phyloP scores from a whole-genome alignment of 2,888 invertebrate genomes.

The Cephus spinipes region DNA sequence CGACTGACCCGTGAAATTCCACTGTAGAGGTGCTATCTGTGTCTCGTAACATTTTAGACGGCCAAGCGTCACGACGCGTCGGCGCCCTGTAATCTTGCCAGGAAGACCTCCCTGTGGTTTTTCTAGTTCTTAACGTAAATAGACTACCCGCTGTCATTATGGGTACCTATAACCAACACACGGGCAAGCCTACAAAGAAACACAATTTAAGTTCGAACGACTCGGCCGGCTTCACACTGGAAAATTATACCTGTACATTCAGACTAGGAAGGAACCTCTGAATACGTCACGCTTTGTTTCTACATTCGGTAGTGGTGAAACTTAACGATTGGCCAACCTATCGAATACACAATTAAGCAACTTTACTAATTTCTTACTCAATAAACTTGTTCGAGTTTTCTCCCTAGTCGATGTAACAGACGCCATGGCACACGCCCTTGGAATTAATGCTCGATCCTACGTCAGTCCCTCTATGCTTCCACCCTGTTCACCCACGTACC shows the following conservation, averaged over 20 bases:
- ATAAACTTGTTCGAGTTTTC: neutral
- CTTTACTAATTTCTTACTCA: neutral
- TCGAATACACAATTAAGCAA: neutral
- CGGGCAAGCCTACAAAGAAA: neutral
- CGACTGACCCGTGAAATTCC: neutral
- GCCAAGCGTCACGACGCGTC: constrained; percentile 19
- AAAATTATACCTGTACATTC: neutral
- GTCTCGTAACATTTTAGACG: neutral
- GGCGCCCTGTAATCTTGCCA: constrained; percentile 45
- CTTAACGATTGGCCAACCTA: neutral
- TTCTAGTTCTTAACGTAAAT: constrained; percentile 40
- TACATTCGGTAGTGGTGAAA: neutral
- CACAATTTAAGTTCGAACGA: neutral
- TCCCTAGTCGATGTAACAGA: constrained; percentile 16
- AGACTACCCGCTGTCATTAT: constrained; percentile 11
- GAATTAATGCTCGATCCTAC: constrained; percentile 55
- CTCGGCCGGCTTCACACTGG: neutral
- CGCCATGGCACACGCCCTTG: constrained; percentile 39
- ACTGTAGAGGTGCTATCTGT: neutral
- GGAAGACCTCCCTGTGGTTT: constrained; percentile 37
- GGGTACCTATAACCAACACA: constrained; percentile 1
- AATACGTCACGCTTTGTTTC: neutral
- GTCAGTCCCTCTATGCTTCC: constrained; percentile 34
- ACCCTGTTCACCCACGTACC: constrained; percentile 16
- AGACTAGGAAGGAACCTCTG: neutral